phyloP scores from a whole-genome alignment of 2,113 vertebrate species.

The cattle (Bos taurus) region ARS-UCD2.0 NC_037340.1:4344001-4344500 shows the following conservation, averaged over 20 bases:
- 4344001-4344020: not conserved
- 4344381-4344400: not conserved
- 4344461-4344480: not conserved
- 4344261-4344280: slow-evolving; percentile 44
- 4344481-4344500: not conserved
- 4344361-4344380: not conserved
- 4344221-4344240: slow-evolving; percentile 6
- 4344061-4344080: not conserved
- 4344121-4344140: not conserved
- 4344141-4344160: not conserved
- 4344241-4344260: slow-evolving; percentile 53
- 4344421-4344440: not conserved
- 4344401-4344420: not conserved
- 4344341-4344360: slow-evolving; percentile 48
- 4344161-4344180: not conserved
- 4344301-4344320: slow-evolving; percentile 56
- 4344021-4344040: not conserved
- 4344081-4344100: not conserved
- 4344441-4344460: not conserved
- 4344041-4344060: not conserved
- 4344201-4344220: not conserved
- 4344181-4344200: not conserved
- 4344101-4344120: not conserved
- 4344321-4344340: slow-evolving; percentile 41
- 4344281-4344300: slow-evolving; percentile 62